Conservation (phyloP, 1,140 invertebrate species). For the Drosophila tsacasi region DNA sequence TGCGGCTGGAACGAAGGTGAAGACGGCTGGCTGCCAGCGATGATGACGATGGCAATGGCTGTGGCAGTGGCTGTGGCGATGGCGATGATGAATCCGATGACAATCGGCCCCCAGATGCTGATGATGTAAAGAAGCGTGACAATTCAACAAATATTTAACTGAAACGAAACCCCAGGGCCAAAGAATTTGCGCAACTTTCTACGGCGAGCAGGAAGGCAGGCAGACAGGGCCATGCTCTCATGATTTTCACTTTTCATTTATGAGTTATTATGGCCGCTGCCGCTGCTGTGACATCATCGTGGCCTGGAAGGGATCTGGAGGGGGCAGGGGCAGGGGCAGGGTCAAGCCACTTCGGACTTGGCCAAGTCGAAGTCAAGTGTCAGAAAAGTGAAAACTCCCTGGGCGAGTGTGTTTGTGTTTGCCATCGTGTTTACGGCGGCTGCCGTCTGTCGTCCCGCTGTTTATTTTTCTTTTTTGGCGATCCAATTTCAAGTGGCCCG, state of each 20-base stretch:
- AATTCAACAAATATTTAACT: slow-evolving; percentile 79
- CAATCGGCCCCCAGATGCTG: slow-evolving; percentile 53
- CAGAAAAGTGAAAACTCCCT: slow-evolving; percentile 79
- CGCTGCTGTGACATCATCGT: slow-evolving; percentile 68
- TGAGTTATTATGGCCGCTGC: slow-evolving; percentile 62
- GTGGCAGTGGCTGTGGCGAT: not conserved
- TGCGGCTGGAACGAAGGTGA: slow-evolving; percentile 55
- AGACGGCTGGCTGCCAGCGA: slow-evolving; percentile 12
- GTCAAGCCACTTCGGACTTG: slow-evolving; percentile 43
- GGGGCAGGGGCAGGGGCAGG: slow-evolving; percentile 18
- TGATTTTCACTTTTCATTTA: slow-evolving; percentile 83
- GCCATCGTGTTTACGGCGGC: slow-evolving; percentile 35
- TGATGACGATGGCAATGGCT: slow-evolving; percentile 12
- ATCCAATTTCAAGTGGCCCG: slow-evolving; percentile 80
- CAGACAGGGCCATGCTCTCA: slow-evolving; percentile 27
- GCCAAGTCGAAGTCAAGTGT: slow-evolving; percentile 79
- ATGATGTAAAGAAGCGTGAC: slow-evolving; percentile 79
- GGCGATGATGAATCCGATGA: slow-evolving; percentile 60
- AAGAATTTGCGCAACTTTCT: slow-evolving; percentile 83
- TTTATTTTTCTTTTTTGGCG: slow-evolving; percentile 77
- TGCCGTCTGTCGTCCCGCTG: slow-evolving; percentile 42
- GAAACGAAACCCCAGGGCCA: slow-evolving; percentile 54
- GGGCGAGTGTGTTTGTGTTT: slow-evolving; percentile 36
- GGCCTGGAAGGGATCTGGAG: slow-evolving; percentile 8
- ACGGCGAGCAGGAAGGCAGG: slow-evolving; percentile 40